These are phyloP conservation scores for Mesoligia furuncula DNA, from an alignment of 2,888 invertebrate species.

Conservation along the genomic window DNA sequence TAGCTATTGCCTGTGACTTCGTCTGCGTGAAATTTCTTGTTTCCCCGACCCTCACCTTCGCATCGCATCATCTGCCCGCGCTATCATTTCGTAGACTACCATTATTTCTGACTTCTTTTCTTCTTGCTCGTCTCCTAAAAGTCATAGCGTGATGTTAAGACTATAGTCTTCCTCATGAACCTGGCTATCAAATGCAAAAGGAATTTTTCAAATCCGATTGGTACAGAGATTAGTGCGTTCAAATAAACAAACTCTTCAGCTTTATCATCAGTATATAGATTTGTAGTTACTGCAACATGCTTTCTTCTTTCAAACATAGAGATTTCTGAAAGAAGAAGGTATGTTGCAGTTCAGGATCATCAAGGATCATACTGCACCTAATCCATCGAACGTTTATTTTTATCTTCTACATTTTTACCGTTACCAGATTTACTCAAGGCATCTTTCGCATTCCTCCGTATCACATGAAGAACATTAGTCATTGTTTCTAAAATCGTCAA, in stretches of 20 bases:
- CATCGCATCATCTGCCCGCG: background rate
- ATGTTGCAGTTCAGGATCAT: no score
- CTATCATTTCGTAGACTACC: background rate
- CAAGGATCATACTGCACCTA: no score
- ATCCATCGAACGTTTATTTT: background rate
- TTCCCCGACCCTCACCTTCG: background rate
- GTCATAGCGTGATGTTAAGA: background rate
- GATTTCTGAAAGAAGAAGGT: no score
- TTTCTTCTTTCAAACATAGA: background rate
- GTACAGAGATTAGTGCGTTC: background rate
- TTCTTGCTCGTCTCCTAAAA: background rate
- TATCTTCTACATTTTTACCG: background rate
- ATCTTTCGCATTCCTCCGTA: constrained; percentile 10
- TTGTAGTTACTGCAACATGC: background rate
- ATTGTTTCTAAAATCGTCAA: constrained; percentile 18
- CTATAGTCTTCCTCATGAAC: background rate
- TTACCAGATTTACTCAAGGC: background rate
- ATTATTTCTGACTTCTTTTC: background rate
- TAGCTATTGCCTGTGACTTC: background rate
- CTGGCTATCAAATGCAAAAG: background rate
- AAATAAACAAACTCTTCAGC: background rate
- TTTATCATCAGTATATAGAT: background rate
- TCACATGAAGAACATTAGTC: constrained; percentile 3
- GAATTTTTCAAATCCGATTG: background rate
- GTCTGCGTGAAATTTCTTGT: background rate